These are phyloP conservation scores for Heliconius melpomene DNA, from an alignment of 1,140 invertebrate genomes.

Conservation along the genomic window DNA sequence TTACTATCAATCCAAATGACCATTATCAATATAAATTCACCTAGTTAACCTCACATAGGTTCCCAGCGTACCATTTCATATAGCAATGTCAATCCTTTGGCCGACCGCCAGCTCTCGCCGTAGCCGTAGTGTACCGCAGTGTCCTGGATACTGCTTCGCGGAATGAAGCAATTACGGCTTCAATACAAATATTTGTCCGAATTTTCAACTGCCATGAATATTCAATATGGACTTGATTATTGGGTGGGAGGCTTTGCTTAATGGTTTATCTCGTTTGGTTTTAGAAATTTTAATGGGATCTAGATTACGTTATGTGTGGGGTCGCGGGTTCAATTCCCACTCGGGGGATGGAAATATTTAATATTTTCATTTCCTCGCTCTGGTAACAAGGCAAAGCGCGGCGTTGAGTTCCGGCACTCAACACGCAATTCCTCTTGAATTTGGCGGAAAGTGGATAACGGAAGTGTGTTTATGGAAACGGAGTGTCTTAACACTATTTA, in stretches of 20 bases:
- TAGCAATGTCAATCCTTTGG: constrained; percentile 26
- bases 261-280: neutral
- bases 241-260: neutral
- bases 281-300: neutral
- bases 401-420: no score
- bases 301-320: neutral
- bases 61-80: neutral
- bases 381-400: no score
- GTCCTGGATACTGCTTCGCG: constrained; percentile 27
- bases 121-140: constrained; percentile 26
- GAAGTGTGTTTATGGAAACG: no score
- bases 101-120: constrained; percentile 16
- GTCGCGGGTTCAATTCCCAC: neutral
- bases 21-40: no score
- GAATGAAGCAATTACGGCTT: constrained; percentile 31
- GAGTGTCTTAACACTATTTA: no score
- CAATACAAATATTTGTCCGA: constrained; percentile 23
- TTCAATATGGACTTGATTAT: constrained; percentile 17
- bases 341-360: no score
- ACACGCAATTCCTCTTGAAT: no score
- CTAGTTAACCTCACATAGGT: no score
- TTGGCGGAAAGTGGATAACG: no score
- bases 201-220: constrained; percentile 27
- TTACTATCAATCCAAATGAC: no score
- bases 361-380: no score